Evolutionary conservation across 2,888 invertebrate genomes (phyloP), one percentile per base, ranked within the genome.

Genomic region (Exocentrus adspersus): DNA sequence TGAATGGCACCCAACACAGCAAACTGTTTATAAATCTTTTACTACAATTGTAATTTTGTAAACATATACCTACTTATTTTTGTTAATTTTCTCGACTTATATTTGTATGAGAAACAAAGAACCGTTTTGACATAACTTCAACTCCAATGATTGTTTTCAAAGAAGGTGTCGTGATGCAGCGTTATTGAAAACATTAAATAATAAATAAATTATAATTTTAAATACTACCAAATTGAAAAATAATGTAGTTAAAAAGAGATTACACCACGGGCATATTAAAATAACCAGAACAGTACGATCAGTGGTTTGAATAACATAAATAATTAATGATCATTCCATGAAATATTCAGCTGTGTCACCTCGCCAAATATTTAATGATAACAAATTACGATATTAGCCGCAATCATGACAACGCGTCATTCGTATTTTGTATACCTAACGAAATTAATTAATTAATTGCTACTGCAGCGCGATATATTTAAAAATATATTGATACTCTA

Each of bases 211-310:
- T 42, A 48, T 24, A 16, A 53, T 45, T 51, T 37, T 41, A 30
- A 43, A 51, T 51, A 54, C 7, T 42, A 50, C 19, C 14, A 17
- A 59, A 64, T 64, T 53, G 64, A 64, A 64, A 64, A 64, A 64
- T 64, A 64, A 65, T 65, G 61, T 65, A 65, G 59, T 65, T 65
- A 59, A 59, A 65, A 65, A 52, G 14, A 32, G 32, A 53, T 60
- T 65, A 58, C 45, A 46, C 57, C 37, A 20, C 24, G 53, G 46
- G 24, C 42, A 57, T 51, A 60, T 64, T 43, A 64, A 67, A 67
- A 65, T 57, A 58, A 67, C 64, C 66, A 37, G 52, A 60, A 53
- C 16, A 20, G 19, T 51, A 37, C 51, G 61, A 46, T 37, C 20
- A 42, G 54, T 21, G 53, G 30, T 62, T n/a, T 50, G 52, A 51